Evolutionary conservation across 1,140 invertebrate genomes (phyloP).

Genomic region (Bradynema listronoti): DNA sequence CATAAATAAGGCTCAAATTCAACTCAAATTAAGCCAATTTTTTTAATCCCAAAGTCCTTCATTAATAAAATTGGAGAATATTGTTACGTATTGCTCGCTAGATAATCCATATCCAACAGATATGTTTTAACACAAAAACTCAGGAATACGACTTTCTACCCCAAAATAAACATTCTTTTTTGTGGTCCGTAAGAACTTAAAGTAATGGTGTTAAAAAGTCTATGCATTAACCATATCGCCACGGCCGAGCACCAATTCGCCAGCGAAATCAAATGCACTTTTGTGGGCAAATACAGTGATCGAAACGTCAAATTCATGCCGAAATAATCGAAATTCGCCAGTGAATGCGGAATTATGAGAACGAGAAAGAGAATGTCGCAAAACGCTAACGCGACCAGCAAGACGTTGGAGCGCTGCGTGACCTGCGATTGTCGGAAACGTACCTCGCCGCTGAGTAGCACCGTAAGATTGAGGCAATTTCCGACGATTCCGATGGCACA

Average conservation of each 20-base stretch:
- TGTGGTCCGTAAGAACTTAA: too few species aligned
- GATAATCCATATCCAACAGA: too few species aligned
- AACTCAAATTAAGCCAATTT: too few species aligned
- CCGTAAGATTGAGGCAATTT: conserved; percentile 40
- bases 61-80: too few species aligned
- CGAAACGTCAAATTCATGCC: conserved; percentile 33
- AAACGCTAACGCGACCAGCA: conserved; percentile 39
- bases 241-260: conserved; percentile 47
- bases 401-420: conserved; percentile 23
- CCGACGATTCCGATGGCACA: conserved; percentile 35
- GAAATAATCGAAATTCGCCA: conserved; percentile 43
- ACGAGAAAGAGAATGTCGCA: conserved; percentile 45
- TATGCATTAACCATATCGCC: conserved; percentile 37
- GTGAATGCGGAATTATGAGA: conserved; percentile 37
- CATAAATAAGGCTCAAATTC: too few species aligned
- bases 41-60: too few species aligned
- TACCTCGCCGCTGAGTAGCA: conserved; percentile 23
- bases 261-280: conserved; percentile 38
- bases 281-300: conserved; percentile 28
- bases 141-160: too few species aligned
- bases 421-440: conserved; percentile 8
- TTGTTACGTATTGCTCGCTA: too few species aligned
- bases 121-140: too few species aligned
- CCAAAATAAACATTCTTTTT: too few species aligned
- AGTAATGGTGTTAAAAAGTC: too few species aligned